Evolutionary conservation across 2,113 vertebrate species (phyloP), one percentile per base, ranked within the genome.

Genomic region (Pelecanus crispus): DNA sequence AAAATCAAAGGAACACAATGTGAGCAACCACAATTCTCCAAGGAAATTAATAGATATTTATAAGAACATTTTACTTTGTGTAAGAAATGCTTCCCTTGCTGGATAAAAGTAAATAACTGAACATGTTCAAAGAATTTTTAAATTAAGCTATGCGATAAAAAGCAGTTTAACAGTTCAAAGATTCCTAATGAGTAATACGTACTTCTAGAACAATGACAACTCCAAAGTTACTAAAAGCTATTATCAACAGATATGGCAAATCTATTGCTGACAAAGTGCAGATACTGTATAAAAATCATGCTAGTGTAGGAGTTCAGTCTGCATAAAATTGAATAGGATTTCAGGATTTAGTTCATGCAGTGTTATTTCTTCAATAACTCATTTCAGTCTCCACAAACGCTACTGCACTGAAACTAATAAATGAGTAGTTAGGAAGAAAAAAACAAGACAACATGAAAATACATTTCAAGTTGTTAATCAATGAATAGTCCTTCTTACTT

Each of bases 191-290:
- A 61, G 79, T 89, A 93, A 96, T 81, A 56, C 34, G 68, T 78
- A 72, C 68, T 88, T 90, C 73, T 81, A 81, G 90, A 94, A 93
- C 49, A 95, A 86, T 63, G 78, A 82, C 70, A 94, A 47, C 38
- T 93, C 56, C 13, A 17, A 72, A 86, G 59, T 78, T 75, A 83
- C 55, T 92, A 56, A 93, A 90, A 97, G 55, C 59, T 86, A 86
- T 92, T 95, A 93, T 71, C 68, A 84, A 89, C 36, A 84, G 95
- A 86, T 91, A 96, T 5, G 34, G 80, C 40, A 96, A 95, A 91
- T 90, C 72, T 84, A 9, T 66, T 83, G 63, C 82, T 94, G 63
- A 83, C 3, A 5, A 79, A 91, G 34, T 56, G 32, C 52, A 87
- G 61, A 73, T 56, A 49, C 17, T 53, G 40, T 73, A 80, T 32